Base-by-base conservation (phyloP, 2,797 vertebrate species). In the Gymnothorax javanicus region DNA sequence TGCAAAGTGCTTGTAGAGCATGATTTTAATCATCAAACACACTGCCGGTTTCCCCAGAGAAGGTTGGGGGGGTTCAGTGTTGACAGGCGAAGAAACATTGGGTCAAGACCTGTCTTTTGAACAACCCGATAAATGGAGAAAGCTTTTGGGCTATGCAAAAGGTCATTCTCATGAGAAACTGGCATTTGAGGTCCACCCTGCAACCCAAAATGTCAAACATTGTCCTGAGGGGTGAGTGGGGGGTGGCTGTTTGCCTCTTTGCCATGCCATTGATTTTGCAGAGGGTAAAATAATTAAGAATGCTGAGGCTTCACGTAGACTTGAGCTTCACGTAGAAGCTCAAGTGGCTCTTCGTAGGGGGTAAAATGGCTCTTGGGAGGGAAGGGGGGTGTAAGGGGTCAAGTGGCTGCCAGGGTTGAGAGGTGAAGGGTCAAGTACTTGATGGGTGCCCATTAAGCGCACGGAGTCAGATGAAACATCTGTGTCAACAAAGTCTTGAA, bases 11-110 rank as follows among this genome's bases (percentile, higher is more conserved):
- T 5, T 75, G 27, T 15, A 17, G n/a, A 75, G 71, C 27, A 43
- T 75, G 71, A 25, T 75, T 75, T 75, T 75, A 75, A 75, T 75
- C 71, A 75, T 43, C 71, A 75, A 75, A 75, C 71, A 33, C 27
- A 43, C 71, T 3, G 71, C 25, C 71, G 8, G 27, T 50, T 75
- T 75, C 7, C 33, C 3, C 71, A 20, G 15, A 17, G 20, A 17
- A 4, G 59, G 59, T 60, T 13, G 1, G 15, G 60, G 64, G 23
- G 23, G 5, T 11, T 23, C 23, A 5, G 67, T 25, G 67, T 11
- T n/a, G 13, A 17, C 20, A 27, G 27, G 7, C 13, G 73, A 11
- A 13, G 73, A 13, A 17, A 52, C 69, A 73, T 4, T 43, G 73
- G 73, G 73, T 77, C 15, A 52, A 7, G 52, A 77, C 4, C 7